A percentile compares a stretch with the other conserved stretches of the same genome.
Conservation (phyloP, 2,888 invertebrate species). For the Trisateles emortualis region DNA sequence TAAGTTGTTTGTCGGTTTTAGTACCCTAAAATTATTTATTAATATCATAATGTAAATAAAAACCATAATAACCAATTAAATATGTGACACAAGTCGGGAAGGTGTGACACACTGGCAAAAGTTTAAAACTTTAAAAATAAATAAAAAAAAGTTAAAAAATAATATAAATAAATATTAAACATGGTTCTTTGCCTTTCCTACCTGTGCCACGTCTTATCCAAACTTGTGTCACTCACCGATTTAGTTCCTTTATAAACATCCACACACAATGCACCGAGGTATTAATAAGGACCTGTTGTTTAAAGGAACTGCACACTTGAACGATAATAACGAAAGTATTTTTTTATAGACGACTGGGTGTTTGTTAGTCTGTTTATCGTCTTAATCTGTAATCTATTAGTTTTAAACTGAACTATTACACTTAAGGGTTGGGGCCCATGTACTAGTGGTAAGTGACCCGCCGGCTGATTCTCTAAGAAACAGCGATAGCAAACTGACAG, state of each 20-base stretch:
- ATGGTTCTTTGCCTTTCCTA: slow-evolving; percentile 74
- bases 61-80: slow-evolving; percentile 23
- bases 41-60: neutral
- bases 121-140: slow-evolving; percentile 39
- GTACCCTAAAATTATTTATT: too few relatives aligned
- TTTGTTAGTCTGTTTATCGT: too few relatives aligned
- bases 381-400: too few relatives aligned
- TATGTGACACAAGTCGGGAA: slow-evolving; percentile 87
- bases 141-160: slow-evolving; percentile 31
- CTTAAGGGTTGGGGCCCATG: too few relatives aligned
- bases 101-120: slow-evolving; percentile 81
- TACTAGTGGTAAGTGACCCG: too few relatives aligned
- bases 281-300: slow-evolving; percentile 13
- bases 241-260: slow-evolving; percentile 44
- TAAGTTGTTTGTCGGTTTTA: too few relatives aligned
- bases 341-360: too few relatives aligned
- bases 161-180: slow-evolving; percentile 33
- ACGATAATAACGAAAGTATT: neutral
- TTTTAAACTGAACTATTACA: too few relatives aligned
- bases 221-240: slow-evolving; percentile 86
- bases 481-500: too few relatives aligned
- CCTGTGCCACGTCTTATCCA: slow-evolving; percentile 86
- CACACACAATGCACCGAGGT: slow-evolving; percentile 49
- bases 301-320: neutral
- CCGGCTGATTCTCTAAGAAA: too few relatives aligned